Percentiles rank a stretch among this genome's conserved stretches.
Conservation (phyloP, 2,888 invertebrate genomes). For the Drosophila colorata region DNA sequence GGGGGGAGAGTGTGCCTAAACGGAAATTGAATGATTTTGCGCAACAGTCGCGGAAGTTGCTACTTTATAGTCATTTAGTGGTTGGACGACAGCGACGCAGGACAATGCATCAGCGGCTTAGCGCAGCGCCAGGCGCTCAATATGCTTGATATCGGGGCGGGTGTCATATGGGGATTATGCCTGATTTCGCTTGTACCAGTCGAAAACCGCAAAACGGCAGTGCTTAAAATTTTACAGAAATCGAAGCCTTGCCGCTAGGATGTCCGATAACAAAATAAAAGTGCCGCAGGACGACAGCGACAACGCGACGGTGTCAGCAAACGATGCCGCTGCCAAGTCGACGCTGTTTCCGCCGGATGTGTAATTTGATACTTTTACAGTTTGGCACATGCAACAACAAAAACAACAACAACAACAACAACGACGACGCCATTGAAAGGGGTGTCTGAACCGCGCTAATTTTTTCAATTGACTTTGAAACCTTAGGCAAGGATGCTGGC, state of each 20-base stretch:
- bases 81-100: constrained; percentile 69
- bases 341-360: constrained; percentile 81
- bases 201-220: constrained; percentile 52
- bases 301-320: constrained; percentile 31
- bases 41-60: constrained; percentile 83
- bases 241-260: constrained; percentile 63
- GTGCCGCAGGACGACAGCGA: constrained; percentile 66
- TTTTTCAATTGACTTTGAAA: constrained; percentile 69
- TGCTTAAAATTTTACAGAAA: constrained; percentile 62
- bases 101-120: constrained; percentile 66
- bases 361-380: constrained; percentile 83
- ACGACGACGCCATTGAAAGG: constrained; percentile 48
- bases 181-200: constrained; percentile 10
- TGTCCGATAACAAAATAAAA: constrained; percentile 78
- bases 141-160: constrained; percentile 43
- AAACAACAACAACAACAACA: constrained; percentile 17
- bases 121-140: constrained; percentile 20
- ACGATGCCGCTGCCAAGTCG: constrained; percentile 46
- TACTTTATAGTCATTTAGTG: constrained; percentile 84
- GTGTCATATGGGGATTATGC: constrained; percentile 66
- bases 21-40: constrained; percentile 85
- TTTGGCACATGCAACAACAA: constrained; percentile 55
- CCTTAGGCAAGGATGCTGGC: constrained; percentile 31
- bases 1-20: constrained; percentile 61
- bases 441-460: constrained; percentile 61